phyloP scores from a whole-genome alignment of 1,140 invertebrate genomes.

The Cephus cinctus region DNA sequence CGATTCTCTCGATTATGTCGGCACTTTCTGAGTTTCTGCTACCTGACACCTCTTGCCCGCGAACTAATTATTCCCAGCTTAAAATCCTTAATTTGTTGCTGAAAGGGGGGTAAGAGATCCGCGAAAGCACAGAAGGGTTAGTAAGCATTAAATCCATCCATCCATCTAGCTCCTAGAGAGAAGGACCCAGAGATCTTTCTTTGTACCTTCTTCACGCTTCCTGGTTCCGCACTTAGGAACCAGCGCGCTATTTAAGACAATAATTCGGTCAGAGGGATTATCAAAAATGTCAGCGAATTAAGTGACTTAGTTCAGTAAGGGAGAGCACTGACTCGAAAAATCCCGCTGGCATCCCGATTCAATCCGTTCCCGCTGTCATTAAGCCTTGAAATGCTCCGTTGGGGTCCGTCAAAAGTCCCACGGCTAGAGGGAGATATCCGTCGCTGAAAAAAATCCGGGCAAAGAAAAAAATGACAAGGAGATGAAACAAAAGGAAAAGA shows the following conservation, averaged over 20 bases:
- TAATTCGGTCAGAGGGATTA: constrained; percentile 1
- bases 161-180: neutral
- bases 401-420: too few relatives aligned
- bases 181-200: neutral
- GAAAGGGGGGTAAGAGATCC: constrained; percentile 20
- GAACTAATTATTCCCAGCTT: constrained; percentile 39
- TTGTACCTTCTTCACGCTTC: constrained; percentile 1
- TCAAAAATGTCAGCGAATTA: constrained; percentile 4
- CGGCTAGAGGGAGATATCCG: too few relatives aligned
- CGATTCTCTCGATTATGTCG: too few relatives aligned
- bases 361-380: too few relatives aligned
- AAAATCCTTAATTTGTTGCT: constrained; percentile 37
- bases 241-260: constrained; percentile 3
- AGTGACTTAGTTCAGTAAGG: neutral
- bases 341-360: too few relatives aligned
- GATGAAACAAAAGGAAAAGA: too few relatives aligned
- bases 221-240: neutral
- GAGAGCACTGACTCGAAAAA: neutral
- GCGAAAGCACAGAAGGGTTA: too few relatives aligned
- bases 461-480: too few relatives aligned
- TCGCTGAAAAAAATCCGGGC: too few relatives aligned
- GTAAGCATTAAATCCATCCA: neutral
- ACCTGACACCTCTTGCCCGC: constrained; percentile 28
- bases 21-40: constrained; percentile 22
- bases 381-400: too few relatives aligned